Evolutionary conservation across 2,888 invertebrate species (phyloP), one percentile per base, ranked within the genome.

Genomic region (Drosophila austrosaltans): DNA sequence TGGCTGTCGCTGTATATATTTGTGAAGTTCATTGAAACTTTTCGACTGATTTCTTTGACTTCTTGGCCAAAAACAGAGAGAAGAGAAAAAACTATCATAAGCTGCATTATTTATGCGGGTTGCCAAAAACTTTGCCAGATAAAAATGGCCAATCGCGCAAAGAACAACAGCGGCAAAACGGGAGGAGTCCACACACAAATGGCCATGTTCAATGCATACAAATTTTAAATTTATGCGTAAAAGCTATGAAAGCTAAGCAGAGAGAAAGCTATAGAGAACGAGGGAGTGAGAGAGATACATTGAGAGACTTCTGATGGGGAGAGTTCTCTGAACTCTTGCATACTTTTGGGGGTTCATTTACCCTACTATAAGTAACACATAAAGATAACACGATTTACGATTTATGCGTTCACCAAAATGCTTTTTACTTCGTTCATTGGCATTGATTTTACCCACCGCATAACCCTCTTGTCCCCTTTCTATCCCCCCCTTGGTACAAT

Each of bases 211-310:
- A 40, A 58, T 69, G 79, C 80, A 78, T 74, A 76, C 57, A 67
- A 71, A 85, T 81, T 80, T 82, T 42, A 73, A 79, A 82, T 79
- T 73, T 78, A 82, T 77, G 72, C 72, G 62, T 25, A 48, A 25
- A 48, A 12, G 8, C 10, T 44, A 44, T 20, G 44, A 44, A 44
- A 44, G 44, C 7, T 7, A 22, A 16, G 25, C 10, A 48, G 48
- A 48, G 25, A 22, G 48, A 48, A 3, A 42, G 6, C 20, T 2
- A 44, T 6, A 44, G 2, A 44, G 32, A 32, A 7, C 5, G 10
- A 48, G 48, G 22, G 22, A 22, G 48, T 22, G 16, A 44, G 20
- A 44, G 6, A 44, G 44, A 44, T 1, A 42, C 1, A 16, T 5
- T n/a, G 16, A 42, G 16, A 16, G 42, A 42, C 28, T 28, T 4